These are phyloP conservation scores for Acronicta psi DNA, from an alignment of 2,888 invertebrate genomes.

Conservation along the genomic window DNA sequence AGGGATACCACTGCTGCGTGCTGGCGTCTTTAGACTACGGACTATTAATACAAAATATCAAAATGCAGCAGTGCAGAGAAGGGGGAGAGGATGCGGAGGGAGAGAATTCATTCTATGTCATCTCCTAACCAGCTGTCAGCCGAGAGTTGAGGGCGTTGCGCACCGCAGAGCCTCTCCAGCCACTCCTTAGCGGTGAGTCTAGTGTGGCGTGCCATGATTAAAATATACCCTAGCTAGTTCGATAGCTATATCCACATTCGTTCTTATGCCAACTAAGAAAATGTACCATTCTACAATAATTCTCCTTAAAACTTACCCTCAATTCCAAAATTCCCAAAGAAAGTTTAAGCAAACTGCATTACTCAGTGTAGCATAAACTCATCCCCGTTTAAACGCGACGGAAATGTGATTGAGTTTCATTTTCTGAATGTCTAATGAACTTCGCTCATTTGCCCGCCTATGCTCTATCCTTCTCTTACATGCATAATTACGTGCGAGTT, in stretches of 20 bases:
- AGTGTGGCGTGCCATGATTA: no score
- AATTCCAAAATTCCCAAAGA: conserved; percentile 24
- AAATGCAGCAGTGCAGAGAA: no score
- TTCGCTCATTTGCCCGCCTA: conserved; percentile 66
- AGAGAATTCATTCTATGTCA: no score
- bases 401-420: conserved; percentile 82
- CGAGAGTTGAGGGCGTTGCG: no score
- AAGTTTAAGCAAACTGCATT: conserved; percentile 46
- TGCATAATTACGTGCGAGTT: conserved; percentile 15
- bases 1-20: no score
- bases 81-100: no score
- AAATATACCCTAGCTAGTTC: no score
- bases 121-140: no score
- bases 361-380: conserved; percentile 59
- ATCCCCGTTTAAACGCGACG: conserved; percentile 68
- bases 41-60: no score
- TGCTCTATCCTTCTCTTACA: conserved; percentile 52
- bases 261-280: not conserved
- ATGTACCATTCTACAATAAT: conserved; percentile 7
- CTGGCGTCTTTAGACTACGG: no score
- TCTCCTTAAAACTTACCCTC: conserved; percentile 8
- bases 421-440: conserved; percentile 84
- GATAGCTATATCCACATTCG: not conserved
- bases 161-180: no score
- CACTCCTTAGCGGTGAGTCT: no score